Percentiles rank a stretch among this genome's conserved stretches.
These are phyloP conservation scores for Erethizon dorsatum DNA, from an alignment of 2,797 vertebrate genomes.

Conservation along the genomic window DNA sequence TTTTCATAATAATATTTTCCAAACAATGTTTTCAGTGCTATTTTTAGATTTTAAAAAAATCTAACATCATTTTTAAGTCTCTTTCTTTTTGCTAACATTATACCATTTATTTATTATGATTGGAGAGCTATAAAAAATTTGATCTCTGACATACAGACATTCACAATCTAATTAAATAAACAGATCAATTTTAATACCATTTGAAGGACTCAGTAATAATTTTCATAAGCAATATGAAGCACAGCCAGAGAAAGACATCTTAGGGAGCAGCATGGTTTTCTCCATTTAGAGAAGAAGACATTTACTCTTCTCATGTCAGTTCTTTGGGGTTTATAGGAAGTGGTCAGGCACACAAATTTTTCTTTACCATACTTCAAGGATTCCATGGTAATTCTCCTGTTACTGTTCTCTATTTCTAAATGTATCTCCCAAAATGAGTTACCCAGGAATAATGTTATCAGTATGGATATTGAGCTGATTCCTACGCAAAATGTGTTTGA, in stretches of 20 bases:
- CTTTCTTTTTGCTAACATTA: not conserved
- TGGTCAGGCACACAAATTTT: not conserved
- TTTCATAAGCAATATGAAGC: not conserved
- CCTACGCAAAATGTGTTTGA: not conserved
- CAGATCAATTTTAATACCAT: not conserved
- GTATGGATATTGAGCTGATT: not conserved
- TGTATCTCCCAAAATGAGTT: not conserved
- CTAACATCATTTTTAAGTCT: not conserved
- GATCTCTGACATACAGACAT: not conserved
- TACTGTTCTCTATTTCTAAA: not conserved
- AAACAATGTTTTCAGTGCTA: conserved; percentile 2
- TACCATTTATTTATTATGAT: not conserved
- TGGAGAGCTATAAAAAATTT: not conserved
- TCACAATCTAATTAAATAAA: not conserved
- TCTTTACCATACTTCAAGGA: not conserved
- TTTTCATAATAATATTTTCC: not conserved
- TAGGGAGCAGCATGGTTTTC: not conserved
- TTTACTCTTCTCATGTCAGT: not conserved
- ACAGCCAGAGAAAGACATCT: not conserved
- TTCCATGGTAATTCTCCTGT: not conserved
- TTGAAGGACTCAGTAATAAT: not conserved
- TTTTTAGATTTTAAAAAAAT: not conserved
- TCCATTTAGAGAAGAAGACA: not conserved
- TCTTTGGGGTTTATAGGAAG: not conserved
- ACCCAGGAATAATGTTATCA: not conserved